Conservation (phyloP, 2,113 vertebrate genomes). For the Zosterops hypoxanthus region DNA sequence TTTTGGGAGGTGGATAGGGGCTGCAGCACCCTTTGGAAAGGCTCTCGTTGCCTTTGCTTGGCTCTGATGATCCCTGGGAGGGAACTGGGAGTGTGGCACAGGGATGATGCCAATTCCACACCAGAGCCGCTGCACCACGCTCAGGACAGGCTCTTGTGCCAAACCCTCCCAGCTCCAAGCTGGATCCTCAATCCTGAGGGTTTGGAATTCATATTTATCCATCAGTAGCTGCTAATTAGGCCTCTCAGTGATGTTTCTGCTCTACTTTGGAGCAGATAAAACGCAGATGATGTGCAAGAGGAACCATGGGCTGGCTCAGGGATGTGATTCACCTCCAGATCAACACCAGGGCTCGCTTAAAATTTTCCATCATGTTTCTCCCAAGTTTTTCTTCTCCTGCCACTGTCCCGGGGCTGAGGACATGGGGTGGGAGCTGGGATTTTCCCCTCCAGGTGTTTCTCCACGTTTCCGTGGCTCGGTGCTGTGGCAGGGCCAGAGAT, state of each 20-base stretch:
- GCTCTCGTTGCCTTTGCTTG: not conserved
- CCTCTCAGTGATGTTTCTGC: not conserved
- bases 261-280: not conserved
- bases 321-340: conserved; percentile 28
- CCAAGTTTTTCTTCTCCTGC: not conserved
- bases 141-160: fast-evolving
- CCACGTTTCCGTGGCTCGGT: fast-evolving
- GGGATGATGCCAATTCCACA: fast-evolving
- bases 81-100: fast-evolving
- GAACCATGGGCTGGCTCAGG: not conserved
- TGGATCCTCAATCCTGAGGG: not conserved
- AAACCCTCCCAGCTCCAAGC: not conserved
- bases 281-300: not conserved
- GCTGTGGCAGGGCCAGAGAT: fast-evolving
- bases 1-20: fast-evolving
- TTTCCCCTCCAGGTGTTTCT: not conserved
- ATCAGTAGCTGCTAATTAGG: not conserved
- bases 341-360: not conserved
- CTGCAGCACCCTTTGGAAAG: not conserved
- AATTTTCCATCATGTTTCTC: conserved; percentile 11
- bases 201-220: conserved; percentile 24
- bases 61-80: not conserved
- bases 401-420: not conserved
- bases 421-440: fast-evolving
- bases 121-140: not conserved